Base-by-base conservation (phyloP, 2,888 invertebrate genomes). In the Melinopterus prodromus region DNA sequence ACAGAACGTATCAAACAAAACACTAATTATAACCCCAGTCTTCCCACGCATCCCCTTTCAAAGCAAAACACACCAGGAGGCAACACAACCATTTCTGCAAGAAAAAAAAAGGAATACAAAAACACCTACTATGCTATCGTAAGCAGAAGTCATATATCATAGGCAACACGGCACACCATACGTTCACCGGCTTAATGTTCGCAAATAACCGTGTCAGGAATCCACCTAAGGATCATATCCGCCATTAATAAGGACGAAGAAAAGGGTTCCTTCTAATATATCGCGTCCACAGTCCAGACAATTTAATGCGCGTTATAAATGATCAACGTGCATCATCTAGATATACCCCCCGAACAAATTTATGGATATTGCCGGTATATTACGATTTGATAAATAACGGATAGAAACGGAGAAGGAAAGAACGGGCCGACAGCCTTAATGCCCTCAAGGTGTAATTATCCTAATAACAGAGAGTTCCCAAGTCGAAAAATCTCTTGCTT, bases 371-470 rank as follows among this genome's bases (percentile, higher is more conserved):
- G 80, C 80, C 76, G 53, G 71, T 76, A 77, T 78, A 69, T 80
- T 80, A 77, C 77, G 72, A 71, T 80, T 80, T 80, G 80, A 80
- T 80, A 80, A 79, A 80, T 80, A 80, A 80, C 79, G 69, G 35
- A 35, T 72, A 71, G 78, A 69, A 26, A 26, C 26, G 16, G 78
- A 72, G 53, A 16, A 72, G 78, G 72, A 71, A 38, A 15, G 36
- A 74, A 35, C 36, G 74, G 74, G 4, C 71, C 36, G 74, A 74
- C 74, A 74, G 74, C 36, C 35, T 53, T 53, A 74, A 35, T n/a
- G 36, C 36, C 74, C 74, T 15, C 74, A n/a, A 74, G 74, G 36
- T 74, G 37, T 74, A 74, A 74, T 74, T 74, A 74, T 74, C 74
- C 74, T 74, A 74, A 74, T 74, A 74, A 74, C 74, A 74, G 74